Evolutionary conservation across 2,888 invertebrate species (phyloP).

Genomic region (Lampropteryx suffumata): DNA sequence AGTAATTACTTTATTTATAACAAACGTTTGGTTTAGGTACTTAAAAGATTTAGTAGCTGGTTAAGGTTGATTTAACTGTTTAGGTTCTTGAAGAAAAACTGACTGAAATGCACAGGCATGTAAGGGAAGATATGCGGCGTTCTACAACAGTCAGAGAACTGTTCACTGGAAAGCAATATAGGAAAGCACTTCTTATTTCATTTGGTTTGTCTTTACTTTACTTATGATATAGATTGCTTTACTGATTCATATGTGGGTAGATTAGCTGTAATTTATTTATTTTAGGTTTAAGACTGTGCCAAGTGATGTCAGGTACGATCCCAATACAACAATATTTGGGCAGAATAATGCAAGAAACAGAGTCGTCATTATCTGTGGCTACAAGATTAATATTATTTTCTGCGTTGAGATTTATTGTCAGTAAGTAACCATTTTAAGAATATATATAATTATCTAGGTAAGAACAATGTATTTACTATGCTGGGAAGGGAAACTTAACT

Average conservation of each 20-base stretch:
- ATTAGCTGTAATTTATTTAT: constrained; percentile 1
- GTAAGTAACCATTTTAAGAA: constrained; percentile 48
- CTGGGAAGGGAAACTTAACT: too few species aligned
- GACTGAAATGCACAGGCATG: constrained; percentile 52
- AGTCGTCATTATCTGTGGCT: constrained; percentile 41
- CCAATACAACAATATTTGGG: constrained; percentile 59
- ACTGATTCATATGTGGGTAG: too few species aligned
- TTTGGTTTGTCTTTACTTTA: constrained; percentile 46
- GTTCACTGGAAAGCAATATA: constrained; percentile 67
- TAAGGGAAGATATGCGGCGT: constrained; percentile 67
- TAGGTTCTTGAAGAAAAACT: constrained; percentile 55
- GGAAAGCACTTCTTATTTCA: constrained; percentile 61
- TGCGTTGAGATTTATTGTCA: constrained; percentile 49
- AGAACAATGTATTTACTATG: too few species aligned
- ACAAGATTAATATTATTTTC: constrained; percentile 55
- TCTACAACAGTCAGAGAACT: constrained; percentile 69
- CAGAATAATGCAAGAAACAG: constrained; percentile 55
- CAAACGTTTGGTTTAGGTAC: too few species aligned
- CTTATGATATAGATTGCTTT: background rate
- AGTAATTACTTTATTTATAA: too few species aligned
- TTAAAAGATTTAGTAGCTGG: too few species aligned
- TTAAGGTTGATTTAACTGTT: constrained; percentile 5
- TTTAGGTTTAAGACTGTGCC: constrained; percentile 55
- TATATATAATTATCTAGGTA: too few species aligned
- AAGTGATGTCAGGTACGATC: constrained; percentile 52